Conservation (phyloP, 2,113 vertebrate species). For the Prunella himalayana region DNA sequence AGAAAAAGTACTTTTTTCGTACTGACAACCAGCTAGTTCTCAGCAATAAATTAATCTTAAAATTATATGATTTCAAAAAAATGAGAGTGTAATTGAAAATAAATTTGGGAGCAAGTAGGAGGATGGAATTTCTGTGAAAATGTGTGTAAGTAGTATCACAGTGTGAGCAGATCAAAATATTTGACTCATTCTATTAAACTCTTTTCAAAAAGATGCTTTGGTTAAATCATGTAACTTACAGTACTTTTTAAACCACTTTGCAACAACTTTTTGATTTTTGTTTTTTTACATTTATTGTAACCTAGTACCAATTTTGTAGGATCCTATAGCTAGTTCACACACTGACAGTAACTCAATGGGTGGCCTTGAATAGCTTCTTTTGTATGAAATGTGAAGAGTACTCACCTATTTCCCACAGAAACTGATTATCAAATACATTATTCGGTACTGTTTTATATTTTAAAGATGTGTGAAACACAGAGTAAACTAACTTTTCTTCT, state of each 20-base stretch:
- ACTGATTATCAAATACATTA: neutral
- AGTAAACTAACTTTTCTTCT: neutral
- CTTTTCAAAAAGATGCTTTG: neutral
- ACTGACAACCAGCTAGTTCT: neutral
- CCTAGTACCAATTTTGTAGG: neutral
- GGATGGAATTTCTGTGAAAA: neutral
- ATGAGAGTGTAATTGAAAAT: neutral
- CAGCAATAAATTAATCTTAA: neutral
- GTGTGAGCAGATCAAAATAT: neutral
- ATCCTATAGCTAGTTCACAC: neutral
- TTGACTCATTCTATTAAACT: neutral
- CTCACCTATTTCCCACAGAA: constrained; percentile 27
- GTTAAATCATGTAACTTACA: neutral
- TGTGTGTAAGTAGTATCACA: neutral
- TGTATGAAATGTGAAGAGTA: neutral
- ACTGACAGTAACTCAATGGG: neutral
- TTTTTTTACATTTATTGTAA: neutral
- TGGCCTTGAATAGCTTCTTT: neutral
- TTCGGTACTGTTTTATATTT: neutral
- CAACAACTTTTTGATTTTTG: neutral
- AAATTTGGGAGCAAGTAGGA: neutral
- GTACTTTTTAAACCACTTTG: neutral
- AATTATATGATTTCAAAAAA: neutral
- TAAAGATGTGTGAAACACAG: neutral
- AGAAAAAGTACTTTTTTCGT: neutral